phyloP scores from a whole-genome alignment of 2,113 vertebrate genomes.

The Tapirus terrestris region DNA sequence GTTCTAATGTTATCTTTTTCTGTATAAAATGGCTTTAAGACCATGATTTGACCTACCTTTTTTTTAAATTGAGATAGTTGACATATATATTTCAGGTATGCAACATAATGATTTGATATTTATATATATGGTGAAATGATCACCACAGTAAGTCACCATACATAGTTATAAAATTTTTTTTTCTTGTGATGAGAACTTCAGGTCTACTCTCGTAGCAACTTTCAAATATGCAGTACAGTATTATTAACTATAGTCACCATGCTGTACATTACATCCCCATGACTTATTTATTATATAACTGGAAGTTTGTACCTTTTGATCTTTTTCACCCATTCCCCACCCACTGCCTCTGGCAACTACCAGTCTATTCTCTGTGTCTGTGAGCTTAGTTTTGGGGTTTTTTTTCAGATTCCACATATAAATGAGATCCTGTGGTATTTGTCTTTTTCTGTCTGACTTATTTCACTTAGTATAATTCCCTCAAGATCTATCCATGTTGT shows the following conservation, averaged over 20 bases:
- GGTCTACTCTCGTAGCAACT: background rate
- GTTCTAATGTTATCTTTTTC: background rate
- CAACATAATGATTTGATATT: background rate
- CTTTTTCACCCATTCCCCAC: background rate
- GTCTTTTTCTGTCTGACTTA: too few species aligned
- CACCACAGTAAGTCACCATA: background rate
- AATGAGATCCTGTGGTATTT: background rate
- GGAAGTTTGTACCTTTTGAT: background rate
- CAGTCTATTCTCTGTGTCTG: background rate
- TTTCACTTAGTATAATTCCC: too few species aligned
- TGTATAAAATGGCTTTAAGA: background rate
- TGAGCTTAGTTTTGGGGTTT: background rate
- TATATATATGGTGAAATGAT: background rate
- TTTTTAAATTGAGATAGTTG: background rate
- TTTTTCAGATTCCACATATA: background rate
- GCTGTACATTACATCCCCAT: too few species aligned
- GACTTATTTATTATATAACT: background rate
- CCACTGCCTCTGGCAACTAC: background rate
- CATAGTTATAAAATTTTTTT: background rate
- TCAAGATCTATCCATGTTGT: background rate
- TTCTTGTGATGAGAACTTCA: background rate
- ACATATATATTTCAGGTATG: background rate
- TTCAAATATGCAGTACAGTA: background rate
- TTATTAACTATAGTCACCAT: too few species aligned
- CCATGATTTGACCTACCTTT: background rate